Evolutionary conservation across 2,113 vertebrate genomes (phyloP).

Genomic region (Cariama cristata): DNA sequence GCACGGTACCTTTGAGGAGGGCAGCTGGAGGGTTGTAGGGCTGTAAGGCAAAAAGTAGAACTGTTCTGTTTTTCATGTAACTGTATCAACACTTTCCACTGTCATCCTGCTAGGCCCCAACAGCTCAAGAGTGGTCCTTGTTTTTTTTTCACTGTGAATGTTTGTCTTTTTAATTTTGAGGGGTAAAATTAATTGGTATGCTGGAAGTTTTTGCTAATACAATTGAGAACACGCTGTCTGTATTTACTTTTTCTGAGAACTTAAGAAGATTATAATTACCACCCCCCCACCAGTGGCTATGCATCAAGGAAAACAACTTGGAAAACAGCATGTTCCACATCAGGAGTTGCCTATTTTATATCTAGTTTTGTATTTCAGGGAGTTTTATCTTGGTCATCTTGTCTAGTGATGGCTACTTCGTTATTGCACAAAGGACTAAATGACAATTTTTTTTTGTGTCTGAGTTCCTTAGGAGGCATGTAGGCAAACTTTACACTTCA

Average conservation of each 20-base stretch:
- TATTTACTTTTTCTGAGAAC: conserved; percentile 39
- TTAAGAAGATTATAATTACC: conserved; percentile 25
- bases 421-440: neutral
- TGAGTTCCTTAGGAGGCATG: neutral
- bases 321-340: neutral
- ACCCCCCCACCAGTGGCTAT: neutral
- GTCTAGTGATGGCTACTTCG: neutral
- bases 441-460: neutral
- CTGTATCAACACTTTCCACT: neutral
- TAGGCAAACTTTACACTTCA: neutral
- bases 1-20: neutral
- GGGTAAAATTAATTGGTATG: neutral
- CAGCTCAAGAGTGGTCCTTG: neutral
- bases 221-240: neutral
- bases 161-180: neutral
- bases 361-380: neutral
- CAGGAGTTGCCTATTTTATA: neutral
- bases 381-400: neutral
- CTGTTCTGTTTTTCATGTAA: neutral
- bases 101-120: neutral
- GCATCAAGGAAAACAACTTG: neutral
- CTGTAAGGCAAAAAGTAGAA: neutral
- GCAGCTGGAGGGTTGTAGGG: neutral
- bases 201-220: conserved; percentile 1
- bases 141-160: neutral